Base-by-base conservation (phyloP, 2,113 vertebrate species). In the Leptocoma aspasia region DNA sequence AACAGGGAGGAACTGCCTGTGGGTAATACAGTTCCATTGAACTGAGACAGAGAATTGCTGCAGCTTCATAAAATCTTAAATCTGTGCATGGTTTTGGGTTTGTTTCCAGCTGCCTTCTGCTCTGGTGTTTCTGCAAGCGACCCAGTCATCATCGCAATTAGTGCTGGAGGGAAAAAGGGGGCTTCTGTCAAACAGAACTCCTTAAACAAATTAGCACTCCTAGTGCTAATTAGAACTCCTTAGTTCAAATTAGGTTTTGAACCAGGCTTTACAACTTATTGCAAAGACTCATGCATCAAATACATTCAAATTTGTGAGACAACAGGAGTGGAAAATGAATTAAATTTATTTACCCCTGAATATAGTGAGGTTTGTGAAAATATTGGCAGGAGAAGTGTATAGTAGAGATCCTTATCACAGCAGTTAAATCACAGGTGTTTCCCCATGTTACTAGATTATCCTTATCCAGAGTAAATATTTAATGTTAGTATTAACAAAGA, bases 131-230 rank as follows among this genome's bases (percentile, higher is more conserved):
- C 93, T 94, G 89, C 95, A 95, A 97, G 95, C 24, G 41, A 94
- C 94, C 92, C 91, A 97, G 96, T 97, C 96, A 98, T 97, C 90
- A 97, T 94, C 95, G 96, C 96, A 94, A 92, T 97, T 96, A 97
- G 69, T 94, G 95, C 82, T 92, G 65, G 86, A 95, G 81, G 86
- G 28, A 15, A 28, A 91, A 94, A 82, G 83, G 60, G 89, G 91
- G 82, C 75, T 96, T 75, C n/a, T 50, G 72, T 89, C 92, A 97
- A 89, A 92, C 84, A 93, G 87, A 94, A 83, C 80, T 92, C 91
- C 90, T 96, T 85, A 85, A 95, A 93, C 78, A 92, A 68, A 68
- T 85, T 35, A 83, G 54, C 21, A 39, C 22, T 39, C 39, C 39
- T 39, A 39, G 39, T 39, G 39, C 39, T 39, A 39, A 39, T 39